Conservation (phyloP, 2,113 vertebrate genomes). For the Physeter macrocephalus region DNA sequence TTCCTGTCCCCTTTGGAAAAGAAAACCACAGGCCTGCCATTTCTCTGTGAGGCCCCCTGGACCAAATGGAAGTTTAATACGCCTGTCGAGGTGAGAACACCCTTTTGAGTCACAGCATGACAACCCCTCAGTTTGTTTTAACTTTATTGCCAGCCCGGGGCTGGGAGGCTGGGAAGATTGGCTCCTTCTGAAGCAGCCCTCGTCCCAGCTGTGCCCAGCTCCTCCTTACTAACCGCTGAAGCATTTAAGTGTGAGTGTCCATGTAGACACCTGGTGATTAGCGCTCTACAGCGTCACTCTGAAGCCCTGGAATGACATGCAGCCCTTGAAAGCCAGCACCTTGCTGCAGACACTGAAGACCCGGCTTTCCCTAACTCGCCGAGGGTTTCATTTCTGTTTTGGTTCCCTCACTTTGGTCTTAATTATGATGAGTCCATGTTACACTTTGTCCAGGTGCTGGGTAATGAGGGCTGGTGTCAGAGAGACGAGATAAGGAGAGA, state of each 20-base stretch:
- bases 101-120: background rate
- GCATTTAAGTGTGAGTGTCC: background rate
- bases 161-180: background rate
- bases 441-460: background rate
- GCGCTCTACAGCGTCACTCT: rapidly evolving
- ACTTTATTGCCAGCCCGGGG: background rate
- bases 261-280: background rate
- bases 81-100: background rate
- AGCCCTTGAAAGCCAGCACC: background rate
- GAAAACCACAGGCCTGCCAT: background rate
- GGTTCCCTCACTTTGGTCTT: background rate
- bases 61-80: background rate
- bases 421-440: background rate
- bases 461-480: background rate
- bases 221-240: too few relatives aligned
- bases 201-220: too few relatives aligned
- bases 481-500: background rate
- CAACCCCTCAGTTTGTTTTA: background rate
- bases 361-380: background rate
- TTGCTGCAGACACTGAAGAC: background rate
- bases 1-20: background rate
- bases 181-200: background rate
- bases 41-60: background rate
- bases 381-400: background rate
- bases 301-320: background rate